Percentiles rank a stretch among this genome's conserved stretches.
Evolutionary conservation across 2,113 vertebrate genomes (phyloP).

Genomic region (Leuciscus idus): DNA sequence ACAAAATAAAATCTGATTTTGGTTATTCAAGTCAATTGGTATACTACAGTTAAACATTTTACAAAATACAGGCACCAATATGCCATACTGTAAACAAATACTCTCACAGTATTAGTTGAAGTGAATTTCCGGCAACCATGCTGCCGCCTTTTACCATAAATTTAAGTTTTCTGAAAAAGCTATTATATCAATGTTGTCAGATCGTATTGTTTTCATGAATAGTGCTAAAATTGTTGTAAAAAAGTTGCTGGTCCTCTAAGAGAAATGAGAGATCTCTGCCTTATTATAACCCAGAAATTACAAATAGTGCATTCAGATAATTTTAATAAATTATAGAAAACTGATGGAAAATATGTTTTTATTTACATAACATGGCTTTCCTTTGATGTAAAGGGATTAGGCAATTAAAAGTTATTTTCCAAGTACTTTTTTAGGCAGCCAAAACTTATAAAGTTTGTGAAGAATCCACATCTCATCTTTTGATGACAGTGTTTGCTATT

Average conservation of each 20-base stretch:
- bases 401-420: conserved; percentile 54
- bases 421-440: conserved; percentile 62
- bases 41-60: no score
- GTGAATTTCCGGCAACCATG: background rate
- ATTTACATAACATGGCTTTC: conserved; percentile 67
- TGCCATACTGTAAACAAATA: background rate
- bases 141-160: background rate
- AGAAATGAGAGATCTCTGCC: background rate
- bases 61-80: no score
- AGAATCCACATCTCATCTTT: conserved; percentile 10
- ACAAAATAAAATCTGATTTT: no score
- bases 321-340: background rate
- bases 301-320: background rate
- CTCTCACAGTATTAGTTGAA: background rate
- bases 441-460: conserved; percentile 46
- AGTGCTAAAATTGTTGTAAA: no score
- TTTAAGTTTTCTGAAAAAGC: background rate
- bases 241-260: background rate
- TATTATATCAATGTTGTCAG: background rate
- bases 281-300: conserved; percentile 1
- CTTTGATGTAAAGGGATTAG: conserved; percentile 57
- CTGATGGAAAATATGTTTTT: conserved; percentile 72
- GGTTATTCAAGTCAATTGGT: no score
- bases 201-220: background rate
- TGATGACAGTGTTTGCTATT: conserved; percentile 10